Evolutionary conservation across 2,113 vertebrate species (phyloP).

Genomic region (Malurus melanocephalus): DNA sequence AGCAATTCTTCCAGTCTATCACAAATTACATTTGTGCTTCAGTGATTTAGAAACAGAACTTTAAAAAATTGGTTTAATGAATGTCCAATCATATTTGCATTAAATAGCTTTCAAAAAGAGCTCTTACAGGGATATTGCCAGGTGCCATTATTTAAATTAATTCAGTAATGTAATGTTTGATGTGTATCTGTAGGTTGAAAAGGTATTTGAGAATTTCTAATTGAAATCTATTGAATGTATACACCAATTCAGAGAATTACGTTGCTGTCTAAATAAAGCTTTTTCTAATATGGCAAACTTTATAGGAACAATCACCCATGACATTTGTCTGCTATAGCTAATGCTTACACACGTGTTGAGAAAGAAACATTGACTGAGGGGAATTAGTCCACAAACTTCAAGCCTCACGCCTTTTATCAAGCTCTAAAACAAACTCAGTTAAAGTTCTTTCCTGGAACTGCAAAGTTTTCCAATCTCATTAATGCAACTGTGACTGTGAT

Average conservation of each 20-base stretch:
- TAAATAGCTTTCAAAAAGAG: neutral
- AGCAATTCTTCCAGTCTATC: neutral
- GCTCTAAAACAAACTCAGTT: neutral
- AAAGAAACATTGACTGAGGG: neutral
- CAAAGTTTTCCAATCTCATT: neutral
- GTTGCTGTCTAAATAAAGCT: neutral
- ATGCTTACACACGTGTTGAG: neutral
- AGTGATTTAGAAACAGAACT: neutral
- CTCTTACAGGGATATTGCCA: neutral
- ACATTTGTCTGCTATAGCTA: neutral
- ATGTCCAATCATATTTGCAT: neutral
- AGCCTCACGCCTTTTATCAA: neutral
- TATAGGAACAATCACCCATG: neutral
- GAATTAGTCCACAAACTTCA: neutral
- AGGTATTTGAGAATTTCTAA: neutral
- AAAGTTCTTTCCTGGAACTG: neutral
- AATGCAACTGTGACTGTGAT: neutral
- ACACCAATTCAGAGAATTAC: neutral
- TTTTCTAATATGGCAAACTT: neutral
- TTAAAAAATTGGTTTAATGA: neutral
- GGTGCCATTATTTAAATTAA: neutral
- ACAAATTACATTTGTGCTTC: neutral
- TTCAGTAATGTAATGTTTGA: neutral
- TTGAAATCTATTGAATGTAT: neutral
- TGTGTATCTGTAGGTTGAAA: neutral